Conservation (phyloP, 2,797 vertebrate genomes). For the Pteropus rufus region DNA sequence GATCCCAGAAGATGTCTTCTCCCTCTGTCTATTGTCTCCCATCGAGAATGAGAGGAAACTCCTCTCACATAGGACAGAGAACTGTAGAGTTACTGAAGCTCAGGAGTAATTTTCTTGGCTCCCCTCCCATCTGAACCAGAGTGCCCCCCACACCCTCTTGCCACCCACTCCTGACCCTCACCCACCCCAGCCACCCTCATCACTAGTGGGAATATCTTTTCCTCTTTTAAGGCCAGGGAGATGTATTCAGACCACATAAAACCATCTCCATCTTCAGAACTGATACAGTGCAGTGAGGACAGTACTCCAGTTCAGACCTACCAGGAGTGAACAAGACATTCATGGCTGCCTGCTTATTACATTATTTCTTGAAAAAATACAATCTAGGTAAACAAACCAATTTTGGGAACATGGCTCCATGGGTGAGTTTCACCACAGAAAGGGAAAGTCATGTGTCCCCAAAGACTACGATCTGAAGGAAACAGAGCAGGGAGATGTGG, state of each 20-base stretch:
- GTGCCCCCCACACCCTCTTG: fast-evolving
- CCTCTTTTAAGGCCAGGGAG: not conserved
- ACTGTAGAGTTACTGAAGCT: not conserved
- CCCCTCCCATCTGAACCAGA: not conserved
- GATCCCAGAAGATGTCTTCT: not conserved
- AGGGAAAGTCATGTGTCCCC: not conserved
- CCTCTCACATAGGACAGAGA: not conserved
- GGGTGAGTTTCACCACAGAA: not conserved
- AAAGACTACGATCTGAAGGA: not conserved
- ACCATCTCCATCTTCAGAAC: not conserved
- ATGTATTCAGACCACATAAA: not conserved
- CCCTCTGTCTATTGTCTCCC: not conserved
- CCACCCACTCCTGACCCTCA: not conserved
- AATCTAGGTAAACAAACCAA: not conserved
- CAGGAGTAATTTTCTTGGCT: not conserved
- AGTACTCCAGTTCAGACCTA: not conserved
- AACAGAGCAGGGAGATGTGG: not conserved
- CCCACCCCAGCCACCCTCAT: not conserved
- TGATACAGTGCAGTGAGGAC: not conserved
- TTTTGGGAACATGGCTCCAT: not conserved
- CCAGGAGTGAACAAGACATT: not conserved
- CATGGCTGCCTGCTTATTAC: not conserved
- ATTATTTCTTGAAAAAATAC: not conserved
- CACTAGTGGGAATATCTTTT: not conserved
- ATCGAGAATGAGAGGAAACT: not conserved